Evolutionary conservation across 2,113 vertebrate genomes (phyloP), one percentile per base, ranked within the genome.

Genomic region (Urocitellus parryii): DNA sequence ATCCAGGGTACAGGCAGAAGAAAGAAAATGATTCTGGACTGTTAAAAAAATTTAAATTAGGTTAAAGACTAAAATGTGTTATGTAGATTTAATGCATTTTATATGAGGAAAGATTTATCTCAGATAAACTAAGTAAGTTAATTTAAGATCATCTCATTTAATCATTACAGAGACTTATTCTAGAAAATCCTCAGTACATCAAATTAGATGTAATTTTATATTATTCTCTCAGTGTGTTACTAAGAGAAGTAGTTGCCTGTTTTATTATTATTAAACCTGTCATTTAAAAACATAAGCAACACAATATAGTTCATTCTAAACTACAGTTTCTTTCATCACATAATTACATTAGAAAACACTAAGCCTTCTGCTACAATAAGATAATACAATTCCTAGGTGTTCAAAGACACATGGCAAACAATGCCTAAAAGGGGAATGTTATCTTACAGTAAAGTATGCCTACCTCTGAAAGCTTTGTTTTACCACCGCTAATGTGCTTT

Each of bases 321-420:
- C 83, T 84, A 90, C 12, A 72, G 51, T 90, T 96, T 95, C 65
- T 90, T 93, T 96, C 90, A 93, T 93, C 74, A 81, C 25, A 89
- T 96, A 97, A 97, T 97, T 97, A 94, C 27, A 95, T 92, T 97
- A 88, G 96, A 83, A 97, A 97, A 76, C 51, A 91, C 53, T 77
- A 91, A 94, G 86, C 89, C 96, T 97, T 93, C 96, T 98, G 97
- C 89, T 97, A 81, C 83, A 91, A 91, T 93, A 91, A 97, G 96
- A 98, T 98, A 98, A 96, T 96, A 97, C 72, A 93, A 94, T 95
- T 96, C 83, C 74, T 95, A 94, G 82, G 73, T 96, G 61, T 94
- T 97, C 90, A 95, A 91, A 97, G 96, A 97, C 87, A 96, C 82
- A 95, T 63, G 93, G 92, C 83, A 95, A 97, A 97, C 80, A 96